Percentiles rank a stretch among this genome's conserved stretches.
These are phyloP conservation scores for Orchesella flavescens DNA, from an alignment of 2,888 invertebrate genomes.

Conservation along the genomic window DNA sequence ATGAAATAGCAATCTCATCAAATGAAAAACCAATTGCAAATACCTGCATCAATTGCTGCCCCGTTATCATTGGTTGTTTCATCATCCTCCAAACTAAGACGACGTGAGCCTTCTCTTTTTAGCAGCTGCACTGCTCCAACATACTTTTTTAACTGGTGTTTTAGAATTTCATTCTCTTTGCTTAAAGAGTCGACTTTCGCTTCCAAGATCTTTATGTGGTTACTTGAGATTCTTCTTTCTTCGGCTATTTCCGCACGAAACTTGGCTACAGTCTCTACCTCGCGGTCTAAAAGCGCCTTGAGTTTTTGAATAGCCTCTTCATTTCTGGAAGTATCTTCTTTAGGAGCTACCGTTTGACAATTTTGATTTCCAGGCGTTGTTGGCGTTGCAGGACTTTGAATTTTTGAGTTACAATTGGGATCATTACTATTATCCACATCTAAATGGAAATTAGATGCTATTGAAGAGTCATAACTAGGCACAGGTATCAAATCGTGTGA, in stretches of 20 bases:
- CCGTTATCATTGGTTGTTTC: conserved; percentile 30
- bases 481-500: conserved; percentile 69
- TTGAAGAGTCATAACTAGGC: conserved; percentile 61
- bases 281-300: conserved; percentile 74
- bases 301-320: conserved; percentile 69
- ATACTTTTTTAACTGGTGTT: conserved; percentile 89
- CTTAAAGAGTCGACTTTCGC: conserved; percentile 79
- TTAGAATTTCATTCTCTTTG: conserved; percentile 88
- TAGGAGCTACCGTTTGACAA: background rate
- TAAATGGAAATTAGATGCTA: conserved; percentile 39
- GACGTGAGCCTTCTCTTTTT: conserved; percentile 76
- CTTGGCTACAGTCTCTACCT: conserved; percentile 76
- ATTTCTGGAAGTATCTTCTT: background rate
- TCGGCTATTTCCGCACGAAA: conserved; percentile 77
- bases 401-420: conserved; percentile 43
- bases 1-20: background rate
- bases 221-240: conserved; percentile 73
- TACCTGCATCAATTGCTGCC: conserved; percentile 29
- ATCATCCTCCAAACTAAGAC: conserved; percentile 50
- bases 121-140: conserved; percentile 91
- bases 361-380: conserved; percentile 47
- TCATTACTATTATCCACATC: conserved; percentile 26
- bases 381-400: conserved; percentile 63
- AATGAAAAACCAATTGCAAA: background rate
- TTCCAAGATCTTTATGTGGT: conserved; percentile 75